A percentile compares a stretch with the other conserved stretches of the same genome.
Conservation (phyloP, 1,140 invertebrate genomes). For the Dysdera silvatica region DNA sequence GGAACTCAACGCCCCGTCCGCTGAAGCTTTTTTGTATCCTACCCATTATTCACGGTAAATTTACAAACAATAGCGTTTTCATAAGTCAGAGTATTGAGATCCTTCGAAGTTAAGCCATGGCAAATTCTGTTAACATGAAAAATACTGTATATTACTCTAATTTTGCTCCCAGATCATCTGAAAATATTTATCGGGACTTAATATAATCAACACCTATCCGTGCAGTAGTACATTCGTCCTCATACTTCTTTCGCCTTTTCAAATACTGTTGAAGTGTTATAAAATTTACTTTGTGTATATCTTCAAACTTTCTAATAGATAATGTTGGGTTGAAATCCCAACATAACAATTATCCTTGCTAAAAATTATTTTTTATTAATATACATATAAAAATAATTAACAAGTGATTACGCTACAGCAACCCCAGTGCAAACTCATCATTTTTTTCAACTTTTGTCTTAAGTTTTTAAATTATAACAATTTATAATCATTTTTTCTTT, state of each 20-base stretch:
- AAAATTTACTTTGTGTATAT: background rate
- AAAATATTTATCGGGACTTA: background rate
- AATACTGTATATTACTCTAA: background rate
- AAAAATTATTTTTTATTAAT: too few relatives aligned
- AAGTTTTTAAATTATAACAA: too few relatives aligned
- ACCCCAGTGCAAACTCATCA: too few relatives aligned
- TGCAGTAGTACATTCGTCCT: background rate
- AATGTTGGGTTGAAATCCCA: too few relatives aligned
- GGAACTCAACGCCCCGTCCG: conserved; percentile 43
- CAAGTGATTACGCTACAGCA: too few relatives aligned
- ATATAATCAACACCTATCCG: background rate
- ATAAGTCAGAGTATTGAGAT: background rate
- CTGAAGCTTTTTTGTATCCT: conserved; percentile 32
- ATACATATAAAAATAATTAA: too few relatives aligned
- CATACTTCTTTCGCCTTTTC: background rate
- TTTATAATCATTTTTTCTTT: too few relatives aligned
- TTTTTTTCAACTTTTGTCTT: too few relatives aligned
- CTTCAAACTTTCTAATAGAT: background rate
- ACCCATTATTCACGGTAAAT: background rate
- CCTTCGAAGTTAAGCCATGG: background rate
- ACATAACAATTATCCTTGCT: too few relatives aligned
- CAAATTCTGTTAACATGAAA: background rate
- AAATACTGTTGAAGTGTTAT: background rate
- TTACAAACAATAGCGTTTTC: background rate
- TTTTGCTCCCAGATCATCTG: background rate